Conservation (phyloP, 2,797 vertebrate species). For the Onychomys leucogaster region DNA sequence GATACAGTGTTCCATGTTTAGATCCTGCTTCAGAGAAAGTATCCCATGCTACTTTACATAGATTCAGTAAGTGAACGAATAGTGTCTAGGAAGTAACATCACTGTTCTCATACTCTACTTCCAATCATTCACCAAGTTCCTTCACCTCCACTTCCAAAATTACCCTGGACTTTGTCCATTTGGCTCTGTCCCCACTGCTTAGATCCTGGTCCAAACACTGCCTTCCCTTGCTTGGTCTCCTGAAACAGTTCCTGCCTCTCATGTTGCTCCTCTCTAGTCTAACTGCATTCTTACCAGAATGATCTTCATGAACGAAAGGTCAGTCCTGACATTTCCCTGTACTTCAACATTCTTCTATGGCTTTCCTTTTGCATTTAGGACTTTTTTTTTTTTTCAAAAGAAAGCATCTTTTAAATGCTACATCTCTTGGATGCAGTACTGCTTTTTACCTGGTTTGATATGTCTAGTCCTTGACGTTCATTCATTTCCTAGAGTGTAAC, state of each 20-base stretch:
- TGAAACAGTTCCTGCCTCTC: slow-evolving; percentile 44
- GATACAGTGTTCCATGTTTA: slow-evolving; percentile 51
- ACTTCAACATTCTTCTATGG: not conserved
- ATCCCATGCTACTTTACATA: slow-evolving; percentile 71
- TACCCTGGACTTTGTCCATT: slow-evolving; percentile 38
- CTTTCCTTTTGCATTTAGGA: slow-evolving; percentile 18
- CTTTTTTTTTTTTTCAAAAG: not conserved
- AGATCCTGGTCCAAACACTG: slow-evolving; percentile 21
- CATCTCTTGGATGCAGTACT: not conserved
- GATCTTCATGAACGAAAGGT: not conserved
- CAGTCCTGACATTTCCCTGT: not conserved
- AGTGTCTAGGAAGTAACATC: slow-evolving; percentile 13
- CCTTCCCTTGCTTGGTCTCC: slow-evolving; percentile 8
- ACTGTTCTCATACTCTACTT: slow-evolving; percentile 41
- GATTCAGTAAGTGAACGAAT: slow-evolving; percentile 71
- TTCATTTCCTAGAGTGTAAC: not conserved
- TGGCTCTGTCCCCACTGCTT: not conserved
- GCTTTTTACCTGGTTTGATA: not conserved
- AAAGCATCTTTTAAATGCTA: not conserved
- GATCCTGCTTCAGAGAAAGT: slow-evolving; percentile 62
- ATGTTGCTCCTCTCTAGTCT: slow-evolving; percentile 1
- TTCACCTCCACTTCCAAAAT: not conserved
- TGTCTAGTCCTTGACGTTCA: not conserved
- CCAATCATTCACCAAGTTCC: slow-evolving; percentile 42
- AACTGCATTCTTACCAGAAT: slow-evolving; percentile 20